Evolutionary conservation across 2,113 vertebrate species (phyloP).

Genomic region (Pollachius pollachius): DNA sequence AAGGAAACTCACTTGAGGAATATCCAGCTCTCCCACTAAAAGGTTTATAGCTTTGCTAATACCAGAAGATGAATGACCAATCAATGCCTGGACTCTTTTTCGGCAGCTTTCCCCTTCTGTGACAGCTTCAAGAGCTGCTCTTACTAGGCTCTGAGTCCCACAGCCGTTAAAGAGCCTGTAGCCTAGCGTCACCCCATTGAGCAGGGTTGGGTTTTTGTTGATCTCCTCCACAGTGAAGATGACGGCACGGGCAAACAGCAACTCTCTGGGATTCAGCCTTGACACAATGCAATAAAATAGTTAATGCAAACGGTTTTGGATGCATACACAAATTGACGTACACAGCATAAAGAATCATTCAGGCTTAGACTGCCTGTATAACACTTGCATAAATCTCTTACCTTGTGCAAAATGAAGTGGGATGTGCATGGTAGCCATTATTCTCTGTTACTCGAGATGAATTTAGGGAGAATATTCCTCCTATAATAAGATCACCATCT

Average conservation of each 20-base stretch:
- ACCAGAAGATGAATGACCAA: slow-evolving; percentile 66
- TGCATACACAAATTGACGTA: no score
- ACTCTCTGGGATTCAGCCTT: slow-evolving; percentile 48
- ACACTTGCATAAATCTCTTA: slow-evolving; percentile 24
- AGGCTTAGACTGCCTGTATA: no score
- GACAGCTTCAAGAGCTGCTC: slow-evolving; percentile 53
- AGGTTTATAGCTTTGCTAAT: slow-evolving; percentile 46
- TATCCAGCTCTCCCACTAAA: slow-evolving; percentile 40
- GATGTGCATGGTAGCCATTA: slow-evolving; percentile 35
- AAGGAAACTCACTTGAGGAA: slow-evolving; percentile 53
- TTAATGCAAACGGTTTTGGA: no score
- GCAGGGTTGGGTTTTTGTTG: slow-evolving; percentile 47
- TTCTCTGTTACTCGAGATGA: slow-evolving; percentile 15
- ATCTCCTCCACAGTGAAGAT: slow-evolving; percentile 65
- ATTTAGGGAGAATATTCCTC: slow-evolving; percentile 54
- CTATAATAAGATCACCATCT: slow-evolving; percentile 60
- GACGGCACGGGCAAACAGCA: slow-evolving; percentile 58
- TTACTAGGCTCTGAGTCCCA: slow-evolving; percentile 48
- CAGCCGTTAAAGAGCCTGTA: slow-evolving; percentile 59
- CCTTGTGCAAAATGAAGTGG: slow-evolving; percentile 37
- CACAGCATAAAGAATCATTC: no score
- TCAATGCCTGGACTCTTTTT: slow-evolving; percentile 41
- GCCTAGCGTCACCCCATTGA: slow-evolving; percentile 57
- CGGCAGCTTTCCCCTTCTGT: slow-evolving; percentile 28
- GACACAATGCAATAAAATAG: no score